Evolutionary conservation across 2,888 invertebrate genomes (phyloP), one percentile per base, ranked within the genome.

Genomic region (Hanleya hanleyi): DNA sequence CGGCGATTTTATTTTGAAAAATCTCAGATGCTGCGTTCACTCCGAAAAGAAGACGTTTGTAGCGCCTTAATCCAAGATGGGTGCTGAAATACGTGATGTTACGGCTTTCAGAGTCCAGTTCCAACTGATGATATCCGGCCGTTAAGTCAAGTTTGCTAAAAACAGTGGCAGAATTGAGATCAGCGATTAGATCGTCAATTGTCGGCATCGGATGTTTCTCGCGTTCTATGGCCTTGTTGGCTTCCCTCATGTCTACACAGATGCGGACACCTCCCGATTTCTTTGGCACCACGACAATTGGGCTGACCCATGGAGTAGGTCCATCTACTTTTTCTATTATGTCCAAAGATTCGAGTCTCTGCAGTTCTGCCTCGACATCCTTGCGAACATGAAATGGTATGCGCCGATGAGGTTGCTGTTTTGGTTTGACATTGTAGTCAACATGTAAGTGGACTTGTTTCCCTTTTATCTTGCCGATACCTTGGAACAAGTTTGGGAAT

Each of bases 21-120:
- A 90, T 81, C 81, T 91, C 91, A 0, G 90, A 88, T 5, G 92
- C 92, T 67, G 89, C 89, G 1, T 73, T 76, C 15, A 79, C 73
- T 6, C 82, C 82, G 70, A 81, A 82, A 22, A 70, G 77, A 47
- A 81, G 47, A 0, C 81, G 38, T 68, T 82, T 81, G 70, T 78
- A 83, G 49, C 78, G 57, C 15, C 41, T 73, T n/a, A 83, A 71
- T 26, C 80, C 81, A 7, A 73, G 47, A 62, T 84, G 84, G 1
- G 79, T 81, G 18, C 33, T 70, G 67, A 81, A 84, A 7, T 80
- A 79, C 15, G 79, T 81, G 4, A 82, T 80, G 26, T 71, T 76
- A 72, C 79, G 67, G 0, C 86, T 88, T 12, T 84, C 77, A 36
- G 41, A 29, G 33, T 77, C 69, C 2, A 83, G 71, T 29, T 71